These are phyloP conservation scores for Platysternon megacephalum DNA, from an alignment of 2,113 vertebrate genomes.

Conservation along the genomic window DNA sequence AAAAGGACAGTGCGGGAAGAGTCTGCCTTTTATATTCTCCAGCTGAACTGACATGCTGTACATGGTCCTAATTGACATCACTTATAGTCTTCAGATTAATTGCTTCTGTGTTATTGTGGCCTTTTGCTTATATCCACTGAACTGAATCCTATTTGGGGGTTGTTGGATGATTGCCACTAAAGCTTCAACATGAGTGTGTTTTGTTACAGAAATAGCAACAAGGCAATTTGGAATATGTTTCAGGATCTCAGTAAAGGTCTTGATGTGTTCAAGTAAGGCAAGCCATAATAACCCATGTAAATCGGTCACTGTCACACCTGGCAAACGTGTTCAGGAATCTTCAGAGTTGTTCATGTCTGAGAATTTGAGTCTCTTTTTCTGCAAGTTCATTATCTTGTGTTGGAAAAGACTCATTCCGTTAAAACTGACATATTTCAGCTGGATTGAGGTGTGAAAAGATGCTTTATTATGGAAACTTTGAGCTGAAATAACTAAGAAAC, in stretches of 20 bases:
- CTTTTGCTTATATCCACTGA: background rate
- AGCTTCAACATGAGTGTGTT: constrained; percentile 1
- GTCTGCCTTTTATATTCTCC: background rate
- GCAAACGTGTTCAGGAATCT: background rate
- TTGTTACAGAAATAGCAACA: background rate
- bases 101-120: background rate
- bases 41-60: background rate
- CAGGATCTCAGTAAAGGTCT: background rate
- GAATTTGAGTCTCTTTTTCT: background rate
- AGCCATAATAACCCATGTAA: background rate
- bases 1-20: background rate
- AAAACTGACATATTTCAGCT: background rate
- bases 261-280: background rate
- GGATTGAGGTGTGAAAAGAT: background rate
- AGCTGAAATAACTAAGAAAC: background rate
- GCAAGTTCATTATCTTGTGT: background rate
- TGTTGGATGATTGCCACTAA: background rate
- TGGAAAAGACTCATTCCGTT: background rate
- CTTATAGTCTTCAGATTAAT: background rate
- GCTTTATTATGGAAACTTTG: background rate
- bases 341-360: background rate
- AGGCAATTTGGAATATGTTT: background rate
- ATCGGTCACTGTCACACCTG: background rate
- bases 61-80: constrained; percentile 7
- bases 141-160: constrained; percentile 5